Evolutionary conservation across 2,888 invertebrate genomes (phyloP), one percentile per base, ranked within the genome.

Genomic region (Plusia festucae): DNA sequence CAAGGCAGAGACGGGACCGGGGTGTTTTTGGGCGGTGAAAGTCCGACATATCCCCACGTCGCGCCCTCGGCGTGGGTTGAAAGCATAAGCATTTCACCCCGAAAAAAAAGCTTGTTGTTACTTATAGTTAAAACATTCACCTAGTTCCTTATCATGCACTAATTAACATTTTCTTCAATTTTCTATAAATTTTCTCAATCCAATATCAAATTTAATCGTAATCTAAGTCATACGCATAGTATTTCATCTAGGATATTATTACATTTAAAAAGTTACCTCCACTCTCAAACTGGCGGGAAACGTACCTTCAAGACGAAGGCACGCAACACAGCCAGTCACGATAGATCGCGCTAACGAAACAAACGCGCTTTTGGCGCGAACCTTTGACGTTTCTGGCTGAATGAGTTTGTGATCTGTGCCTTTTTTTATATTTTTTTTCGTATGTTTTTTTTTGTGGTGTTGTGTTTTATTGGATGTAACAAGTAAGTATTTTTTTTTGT

Each of bases 361-460:
- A 40, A 53, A 70, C 74, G 71, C 73, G 79, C 60, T 72, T 69
- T 70, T 77, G 79, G 73, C 79, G 79, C 79, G 59, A 75, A 71
- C 60, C 67, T 79, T 79, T 75, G 67, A 77, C 61, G 60, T 69
- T 68, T 66, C 70, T 65, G 68, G 59, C 66, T 68, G 64, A 68
- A 67, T 65, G 51, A 71, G 62, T 60, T 71, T 65, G 70, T 65
- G 70, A 66, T 69, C 72, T 70, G 79, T 79, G 79, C 49, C 30
- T 61, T 57, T 53, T 55, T 58, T 51, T 61, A 58, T 69, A 32
- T n/a, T n/a, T n/a, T n/a, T n/a, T 51, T 60, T 58, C 51, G 51
- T 52, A 70, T 66, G 79, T 79, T 34, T 67, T 65, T 71, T 24
- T 27, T 65, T 64, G 65, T 74, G 60, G 61, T 69, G 64, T 51